Evolutionary conservation across 2,113 vertebrate genomes (phyloP), one percentile per base, ranked within the genome.

Genomic region (Accipiter cooperii): DNA sequence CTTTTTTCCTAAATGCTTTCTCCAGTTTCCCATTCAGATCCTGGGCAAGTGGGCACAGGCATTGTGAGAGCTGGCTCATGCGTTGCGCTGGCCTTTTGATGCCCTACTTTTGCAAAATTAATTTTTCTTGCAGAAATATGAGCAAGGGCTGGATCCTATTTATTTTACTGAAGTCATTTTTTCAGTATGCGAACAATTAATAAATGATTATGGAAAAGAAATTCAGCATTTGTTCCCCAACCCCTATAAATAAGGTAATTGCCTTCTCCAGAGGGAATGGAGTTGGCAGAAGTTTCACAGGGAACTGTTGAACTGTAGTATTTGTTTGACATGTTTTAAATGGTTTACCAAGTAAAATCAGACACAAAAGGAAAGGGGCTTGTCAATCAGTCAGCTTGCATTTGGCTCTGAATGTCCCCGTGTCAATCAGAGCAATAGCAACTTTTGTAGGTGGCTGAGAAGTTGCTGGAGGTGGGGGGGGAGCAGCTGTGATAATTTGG

Each of bases 121-220:
- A 13, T 60, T 84, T 77, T 83, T 57, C 63, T 87, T 91, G 34
- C 28, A 58, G 74, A 25, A 80, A 3, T 47, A 38, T 1, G 31
- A 82, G 31, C 3, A 1, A 63, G 26, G 38, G 20, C 54, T 96
- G 77, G 58, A 77, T 95, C 71, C 73, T 80, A 85, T 78, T 96
- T 92, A 64, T 87, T 85, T 91, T 70, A 63, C 68, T 71, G 14
- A 94, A 91, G 82, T 63, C 8, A 38, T 17, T 44, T 90, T 93
- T 95, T 93, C 94, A 95, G 54, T 90, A 64, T 94, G 96, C 82
- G 76, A 93, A 28, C 90, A 81, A 95, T 95, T 97, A 97, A 95
- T 91, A 89, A 84, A 79, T 86, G 3, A 94, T 92, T 94, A 90
- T 29, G 40, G 73, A 54, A 46, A 86, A 95, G 73, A 93, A 93